Percentiles rank a stretch among this genome's conserved stretches.
Evolutionary conservation across 30 jellyfish, hydroid and myxozoan species (phyloP).

Genomic region (Aurelia coerulea): DNA sequence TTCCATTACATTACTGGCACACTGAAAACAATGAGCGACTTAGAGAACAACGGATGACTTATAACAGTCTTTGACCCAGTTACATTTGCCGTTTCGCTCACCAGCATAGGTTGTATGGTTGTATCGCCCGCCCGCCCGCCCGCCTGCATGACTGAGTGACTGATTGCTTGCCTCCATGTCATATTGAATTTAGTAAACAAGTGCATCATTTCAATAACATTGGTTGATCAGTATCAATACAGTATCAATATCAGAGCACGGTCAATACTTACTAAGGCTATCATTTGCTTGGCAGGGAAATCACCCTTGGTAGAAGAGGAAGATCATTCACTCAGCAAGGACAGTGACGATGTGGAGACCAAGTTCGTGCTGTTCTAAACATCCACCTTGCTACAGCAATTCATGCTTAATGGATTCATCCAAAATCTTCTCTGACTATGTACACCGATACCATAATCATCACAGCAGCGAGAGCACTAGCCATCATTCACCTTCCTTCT

Average conservation of each 20-base stretch:
- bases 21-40: slow-evolving; percentile 55
- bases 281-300: too few species aligned
- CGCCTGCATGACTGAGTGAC: too few species aligned
- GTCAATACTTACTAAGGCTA: too few species aligned
- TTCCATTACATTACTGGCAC: slow-evolving; percentile 79
- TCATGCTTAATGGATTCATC: slow-evolving; percentile 62
- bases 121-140: too few species aligned
- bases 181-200: too few species aligned
- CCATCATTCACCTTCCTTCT: slow-evolving; percentile 36
- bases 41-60: slow-evolving; percentile 59
- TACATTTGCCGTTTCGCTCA: slow-evolving; percentile 65
- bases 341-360: slow-evolving; percentile 63
- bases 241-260: background rate
- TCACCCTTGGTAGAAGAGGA: too few species aligned
- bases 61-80: slow-evolving; percentile 74
- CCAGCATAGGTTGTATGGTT: slow-evolving; percentile 38
- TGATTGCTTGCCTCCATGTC: too few species aligned
- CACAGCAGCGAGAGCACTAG: slow-evolving; percentile 38
- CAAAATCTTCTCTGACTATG: slow-evolving; percentile 57
- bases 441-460: slow-evolving; percentile 52
- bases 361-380: slow-evolving; percentile 58
- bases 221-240: background rate
- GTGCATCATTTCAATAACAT: background rate
- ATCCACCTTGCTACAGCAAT: slow-evolving; percentile 70
- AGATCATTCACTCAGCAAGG: background rate